Base-by-base conservation (phyloP, 2,888 invertebrate genomes). In the Brenthis hecate region DNA sequence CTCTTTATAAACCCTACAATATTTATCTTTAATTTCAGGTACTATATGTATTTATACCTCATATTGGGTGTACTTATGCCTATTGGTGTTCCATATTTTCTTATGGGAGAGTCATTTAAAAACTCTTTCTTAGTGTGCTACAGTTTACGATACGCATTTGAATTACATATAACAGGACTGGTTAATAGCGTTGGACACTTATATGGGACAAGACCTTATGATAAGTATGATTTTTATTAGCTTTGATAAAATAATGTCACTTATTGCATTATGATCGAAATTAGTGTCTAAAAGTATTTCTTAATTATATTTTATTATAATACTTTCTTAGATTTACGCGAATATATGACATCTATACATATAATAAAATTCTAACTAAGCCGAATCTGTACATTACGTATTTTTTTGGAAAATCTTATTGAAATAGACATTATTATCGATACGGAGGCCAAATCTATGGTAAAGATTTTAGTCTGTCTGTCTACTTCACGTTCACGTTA, bases 111-210 rank as follows among this genome's bases (percentile, higher is more conserved):
- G 84, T 85, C 91, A 1, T 87, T 94, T 71, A 85, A 85, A 75
- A 93, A 93, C 65, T 93, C 96, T 0, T 90, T 96, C 68, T 93
- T 95, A 75, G 84, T 95, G 0, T 88, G 93, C 58, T 96, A 94
- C 73, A 86, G 96, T 70, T 81, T 94, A 28, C 94, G 96, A 16
- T 96, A 96, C 79, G 80, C 94, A 2, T 43, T 94, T 1, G 87
- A 92, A 16, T 88, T 97, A 14, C 95, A 98, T 80, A 93, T 94
- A 2, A 97, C 97, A 0, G 98, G 97, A 97, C 88, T 95, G 5
- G 96, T 97, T 4, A 98, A 98, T 83, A 97, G 96, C 73, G 94
- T 95, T 0, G 97, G 97, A 2, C 97, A 97, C 89, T 86, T 96
- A 67, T 96, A 95, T 85, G 97, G 97, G 13, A 95, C 94, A 65